A percentile compares a stretch with the other conserved stretches of the same genome.
Evolutionary conservation across 2,888 invertebrate genomes (phyloP).

Genomic region (Smittia sp.): DNA sequence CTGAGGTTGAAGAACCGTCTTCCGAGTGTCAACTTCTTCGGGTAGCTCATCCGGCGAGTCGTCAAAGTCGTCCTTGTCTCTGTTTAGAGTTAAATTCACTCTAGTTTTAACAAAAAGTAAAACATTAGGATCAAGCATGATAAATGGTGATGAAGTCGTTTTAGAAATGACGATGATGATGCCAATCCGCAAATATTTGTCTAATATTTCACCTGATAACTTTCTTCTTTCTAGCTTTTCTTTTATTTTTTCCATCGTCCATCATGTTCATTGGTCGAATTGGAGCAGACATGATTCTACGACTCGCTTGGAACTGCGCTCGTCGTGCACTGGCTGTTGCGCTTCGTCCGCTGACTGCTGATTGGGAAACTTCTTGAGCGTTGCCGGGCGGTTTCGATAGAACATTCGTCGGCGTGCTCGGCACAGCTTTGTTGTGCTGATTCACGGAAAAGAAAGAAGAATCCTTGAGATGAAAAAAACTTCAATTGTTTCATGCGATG

Average conservation of each 20-base stretch:
- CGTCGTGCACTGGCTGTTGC: conserved; percentile 43
- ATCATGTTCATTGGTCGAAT: conserved; percentile 47
- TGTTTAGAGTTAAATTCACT: conserved; percentile 41
- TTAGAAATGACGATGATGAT: not conserved
- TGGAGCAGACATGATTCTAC: conserved; percentile 54
- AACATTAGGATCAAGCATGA: conserved; percentile 23
- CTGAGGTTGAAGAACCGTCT: conserved; percentile 43
- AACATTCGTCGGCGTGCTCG: conserved; percentile 19
- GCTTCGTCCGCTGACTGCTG: not conserved
- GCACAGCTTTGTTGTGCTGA: not conserved
- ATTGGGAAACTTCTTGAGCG: not conserved
- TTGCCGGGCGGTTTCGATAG: not conserved
- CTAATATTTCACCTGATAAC: conserved; percentile 27
- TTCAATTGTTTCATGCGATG: no score
- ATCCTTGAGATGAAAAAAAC: not conserved
- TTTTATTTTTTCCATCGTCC: conserved; percentile 34
- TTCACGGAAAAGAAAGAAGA: not conserved
- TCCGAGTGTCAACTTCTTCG: conserved; percentile 44
- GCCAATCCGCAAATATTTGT: not conserved
- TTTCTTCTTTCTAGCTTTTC: conserved; percentile 24
- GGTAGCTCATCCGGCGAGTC: conserved; percentile 40
- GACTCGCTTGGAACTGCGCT: conserved; percentile 45
- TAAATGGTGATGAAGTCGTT: not conserved
- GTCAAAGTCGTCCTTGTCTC: conserved; percentile 39
- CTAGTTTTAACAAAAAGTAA: not conserved